Percentiles rank a stretch among this genome's conserved stretches.
Evolutionary conservation across 2,797 vertebrate genomes (phyloP).

Genomic region (Toxotes lorentzi): DNA sequence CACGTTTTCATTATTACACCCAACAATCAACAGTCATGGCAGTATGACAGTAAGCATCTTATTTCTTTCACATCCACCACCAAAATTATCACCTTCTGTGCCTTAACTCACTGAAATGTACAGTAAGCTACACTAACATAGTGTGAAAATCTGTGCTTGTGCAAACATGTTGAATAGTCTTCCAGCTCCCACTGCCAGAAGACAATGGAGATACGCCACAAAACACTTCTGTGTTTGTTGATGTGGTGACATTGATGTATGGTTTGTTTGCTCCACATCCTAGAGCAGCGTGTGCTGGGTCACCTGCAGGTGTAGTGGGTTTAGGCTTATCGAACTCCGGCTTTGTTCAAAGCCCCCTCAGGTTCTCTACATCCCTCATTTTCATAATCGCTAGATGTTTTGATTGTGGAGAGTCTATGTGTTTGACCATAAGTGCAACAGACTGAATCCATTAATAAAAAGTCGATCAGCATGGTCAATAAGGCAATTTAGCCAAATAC

Average conservation of each 20-base stretch:
- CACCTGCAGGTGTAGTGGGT: constrained; percentile 37
- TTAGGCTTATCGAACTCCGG: constrained; percentile 25
- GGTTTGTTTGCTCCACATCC: constrained; percentile 62
- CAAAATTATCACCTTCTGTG: constrained; percentile 12
- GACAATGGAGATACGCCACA: not conserved
- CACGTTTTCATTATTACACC: constrained; percentile 13
- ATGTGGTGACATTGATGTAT: constrained; percentile 42
- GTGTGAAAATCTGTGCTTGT: not conserved
- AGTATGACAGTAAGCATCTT: not conserved
- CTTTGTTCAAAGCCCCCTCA: constrained; percentile 21
- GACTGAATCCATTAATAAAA: constrained; percentile 74
- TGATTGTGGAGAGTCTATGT: constrained; percentile 42
- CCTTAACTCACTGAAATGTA: constrained; percentile 12
- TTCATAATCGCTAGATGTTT: constrained; percentile 59
- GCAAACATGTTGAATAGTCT: not conserved
- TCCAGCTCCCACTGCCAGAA: constrained; percentile 7
- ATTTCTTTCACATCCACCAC: constrained; percentile 17
- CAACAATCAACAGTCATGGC: not conserved
- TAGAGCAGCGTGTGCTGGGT: constrained; percentile 11
- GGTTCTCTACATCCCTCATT: constrained; percentile 36
- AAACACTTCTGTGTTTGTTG: constrained; percentile 10
- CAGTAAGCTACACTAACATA: not conserved
- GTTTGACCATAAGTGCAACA: constrained; percentile 64
- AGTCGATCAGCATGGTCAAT: constrained; percentile 74
- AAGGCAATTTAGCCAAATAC: constrained; percentile 71